Conservation (phyloP, 1,140 invertebrate species). For the Lordiphosa clarofinis region DNA sequence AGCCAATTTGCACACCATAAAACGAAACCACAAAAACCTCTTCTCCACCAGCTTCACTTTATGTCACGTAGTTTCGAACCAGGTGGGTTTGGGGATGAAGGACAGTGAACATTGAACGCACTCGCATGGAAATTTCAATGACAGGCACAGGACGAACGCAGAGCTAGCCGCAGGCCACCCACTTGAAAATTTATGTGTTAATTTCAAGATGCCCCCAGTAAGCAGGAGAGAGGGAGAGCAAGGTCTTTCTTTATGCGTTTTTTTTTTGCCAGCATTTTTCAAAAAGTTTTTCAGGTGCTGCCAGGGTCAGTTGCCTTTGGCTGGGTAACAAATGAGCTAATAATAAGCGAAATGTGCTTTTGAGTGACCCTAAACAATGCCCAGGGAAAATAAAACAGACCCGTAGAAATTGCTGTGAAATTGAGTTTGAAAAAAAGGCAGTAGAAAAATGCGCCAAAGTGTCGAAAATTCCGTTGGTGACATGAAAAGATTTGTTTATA, state of each 20-base stretch:
- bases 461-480: slow-evolving; percentile 73
- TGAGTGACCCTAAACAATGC: slow-evolving; percentile 76
- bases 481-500: slow-evolving; percentile 79
- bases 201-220: slow-evolving; percentile 63
- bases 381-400: slow-evolving; percentile 3
- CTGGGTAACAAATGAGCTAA: slow-evolving; percentile 78
- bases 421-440: slow-evolving; percentile 51
- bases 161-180: slow-evolving; percentile 61
- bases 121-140: slow-evolving; percentile 76
- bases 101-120: slow-evolving; percentile 45
- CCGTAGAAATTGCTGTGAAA: slow-evolving; percentile 54
- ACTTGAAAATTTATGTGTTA: slow-evolving; percentile 79
- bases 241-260: slow-evolving; percentile 30
- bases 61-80: slow-evolving; percentile 62
- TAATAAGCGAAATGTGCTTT: slow-evolving; percentile 79
- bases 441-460: slow-evolving; percentile 70
- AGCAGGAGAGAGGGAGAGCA: not conserved
- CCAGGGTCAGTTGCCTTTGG: slow-evolving; percentile 61
- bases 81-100: slow-evolving; percentile 32
- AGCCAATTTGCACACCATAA: slow-evolving; percentile 60
- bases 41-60: slow-evolving; percentile 22
- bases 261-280: slow-evolving; percentile 51
- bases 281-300: slow-evolving; percentile 69
- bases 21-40: slow-evolving; percentile 53
- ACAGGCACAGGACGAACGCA: slow-evolving; percentile 31